Percentiles rank a stretch among this genome's conserved stretches.
These are phyloP conservation scores for Drosophila tsacasi DNA, from an alignment of 1,140 invertebrate species.

Conservation along the genomic window DNA sequence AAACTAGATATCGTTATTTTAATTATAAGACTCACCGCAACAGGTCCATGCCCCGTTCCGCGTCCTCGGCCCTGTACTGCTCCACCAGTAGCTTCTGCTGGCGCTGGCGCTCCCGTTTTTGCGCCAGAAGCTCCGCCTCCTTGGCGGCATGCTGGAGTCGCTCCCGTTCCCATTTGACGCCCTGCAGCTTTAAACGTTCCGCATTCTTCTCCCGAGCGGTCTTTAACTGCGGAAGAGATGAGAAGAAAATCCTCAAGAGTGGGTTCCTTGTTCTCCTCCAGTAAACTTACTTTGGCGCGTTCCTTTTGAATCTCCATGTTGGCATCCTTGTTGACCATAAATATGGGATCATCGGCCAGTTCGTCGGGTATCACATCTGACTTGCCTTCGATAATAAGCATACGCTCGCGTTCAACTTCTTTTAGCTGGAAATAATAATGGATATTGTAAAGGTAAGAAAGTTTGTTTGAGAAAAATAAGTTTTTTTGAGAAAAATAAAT, in stretches of 20 bases:
- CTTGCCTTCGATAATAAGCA: constrained; percentile 87
- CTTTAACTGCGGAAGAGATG: constrained; percentile 59
- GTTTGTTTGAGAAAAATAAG: not conserved
- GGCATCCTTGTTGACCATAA: constrained; percentile 87
- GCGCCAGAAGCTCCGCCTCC: constrained; percentile 70
- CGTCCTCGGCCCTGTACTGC: constrained; percentile 75
- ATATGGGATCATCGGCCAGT: constrained; percentile 88
- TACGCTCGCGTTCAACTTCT: constrained; percentile 88
- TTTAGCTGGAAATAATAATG: constrained; percentile 82
- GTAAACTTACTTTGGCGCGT: constrained; percentile 85
- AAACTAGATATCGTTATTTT: too few species aligned
- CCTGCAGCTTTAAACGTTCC: constrained; percentile 75
- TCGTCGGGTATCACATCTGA: constrained; percentile 87
- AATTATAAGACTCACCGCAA: constrained; percentile 63
- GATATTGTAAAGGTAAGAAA: too few species aligned
- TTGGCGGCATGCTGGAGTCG: constrained; percentile 72
- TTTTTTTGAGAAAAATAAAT: too few species aligned
- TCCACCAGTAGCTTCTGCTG: constrained; percentile 75
- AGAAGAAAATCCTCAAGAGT: not conserved
- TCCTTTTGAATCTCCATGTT: constrained; percentile 86
- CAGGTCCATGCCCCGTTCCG: constrained; percentile 74
- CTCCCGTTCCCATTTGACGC: constrained; percentile 83
- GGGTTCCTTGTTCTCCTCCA: not conserved
- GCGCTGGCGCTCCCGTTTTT: constrained; percentile 59
- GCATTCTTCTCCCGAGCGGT: constrained; percentile 82